Evolutionary conservation across 2,888 invertebrate genomes (phyloP).

Genomic region (Tigriopus californicus): DNA sequence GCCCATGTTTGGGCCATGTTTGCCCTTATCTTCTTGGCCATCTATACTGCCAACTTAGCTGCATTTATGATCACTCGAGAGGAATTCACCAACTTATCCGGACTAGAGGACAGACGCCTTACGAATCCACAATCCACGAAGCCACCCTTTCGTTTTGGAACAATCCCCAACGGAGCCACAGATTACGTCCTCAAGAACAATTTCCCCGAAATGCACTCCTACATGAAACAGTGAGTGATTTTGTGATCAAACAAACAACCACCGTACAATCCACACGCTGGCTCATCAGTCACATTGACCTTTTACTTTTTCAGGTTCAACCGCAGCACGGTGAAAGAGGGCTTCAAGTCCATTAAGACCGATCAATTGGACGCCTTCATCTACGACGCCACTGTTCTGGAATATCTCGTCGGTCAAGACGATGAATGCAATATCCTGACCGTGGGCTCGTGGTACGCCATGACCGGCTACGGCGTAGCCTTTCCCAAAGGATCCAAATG

Average conservation of each 20-base stretch:
- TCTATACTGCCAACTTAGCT: constrained; percentile 97
- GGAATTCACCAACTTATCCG: constrained; percentile 75
- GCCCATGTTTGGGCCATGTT: constrained; percentile 97
- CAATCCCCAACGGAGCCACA: constrained; percentile 88
- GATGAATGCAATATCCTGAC: constrained; percentile 86
- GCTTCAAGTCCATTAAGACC: constrained; percentile 73
- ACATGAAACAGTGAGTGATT: constrained; percentile 51
- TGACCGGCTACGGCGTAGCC: constrained; percentile 94
- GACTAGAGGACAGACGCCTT: constrained; percentile 58
- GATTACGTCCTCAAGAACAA: constrained; percentile 80
- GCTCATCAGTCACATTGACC: neutral
- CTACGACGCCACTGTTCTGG: constrained; percentile 93
- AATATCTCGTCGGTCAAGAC: constrained; percentile 84
- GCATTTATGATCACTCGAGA: constrained; percentile 99
- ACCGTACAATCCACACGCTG: too few relatives aligned
- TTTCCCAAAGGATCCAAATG: constrained; percentile 89
- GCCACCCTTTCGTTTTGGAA: constrained; percentile 83
- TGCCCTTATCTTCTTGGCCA: constrained; percentile 94
- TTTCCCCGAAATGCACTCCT: constrained; percentile 69
- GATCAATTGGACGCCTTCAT: constrained; percentile 85
- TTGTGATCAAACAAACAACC: neutral
- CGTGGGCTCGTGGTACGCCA: constrained; percentile 97
- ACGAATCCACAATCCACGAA: constrained; percentile 68
- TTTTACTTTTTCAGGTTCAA: constrained; percentile 31
- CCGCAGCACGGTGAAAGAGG: constrained; percentile 62